Evolutionary conservation across 2,113 vertebrate genomes (phyloP).

Genomic region (Nesoenas mayeri): DNA sequence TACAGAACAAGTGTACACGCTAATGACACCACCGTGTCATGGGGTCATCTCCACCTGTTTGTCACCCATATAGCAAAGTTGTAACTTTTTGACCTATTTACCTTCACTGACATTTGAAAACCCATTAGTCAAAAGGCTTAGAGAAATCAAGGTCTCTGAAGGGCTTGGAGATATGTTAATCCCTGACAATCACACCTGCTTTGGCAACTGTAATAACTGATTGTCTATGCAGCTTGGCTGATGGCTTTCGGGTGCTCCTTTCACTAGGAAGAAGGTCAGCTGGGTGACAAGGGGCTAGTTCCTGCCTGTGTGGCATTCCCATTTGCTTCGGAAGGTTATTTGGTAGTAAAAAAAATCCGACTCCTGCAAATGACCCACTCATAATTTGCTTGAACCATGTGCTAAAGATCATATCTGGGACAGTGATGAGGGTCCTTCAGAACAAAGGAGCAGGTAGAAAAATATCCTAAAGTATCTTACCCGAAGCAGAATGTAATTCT

Average conservation of each 20-base stretch:
- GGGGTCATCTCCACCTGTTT: constrained; percentile 83
- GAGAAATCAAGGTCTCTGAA: constrained; percentile 73
- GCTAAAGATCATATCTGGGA: constrained; percentile 62
- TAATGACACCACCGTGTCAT: constrained; percentile 75
- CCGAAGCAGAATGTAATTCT: constrained; percentile 47
- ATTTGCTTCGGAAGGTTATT: constrained; percentile 72
- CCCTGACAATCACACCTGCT: constrained; percentile 86
- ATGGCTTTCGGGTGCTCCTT: constrained; percentile 74
- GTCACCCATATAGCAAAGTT: constrained; percentile 73
- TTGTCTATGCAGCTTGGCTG: constrained; percentile 83
- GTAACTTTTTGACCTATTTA: constrained; percentile 86
- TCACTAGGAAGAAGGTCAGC: constrained; percentile 77
- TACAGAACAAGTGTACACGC: constrained; percentile 70
- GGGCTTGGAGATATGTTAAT: constrained; percentile 81
- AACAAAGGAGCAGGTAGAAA: constrained; percentile 18
- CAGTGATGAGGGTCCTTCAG: neutral
- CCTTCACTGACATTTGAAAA: constrained; percentile 81
- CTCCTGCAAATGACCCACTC: constrained; percentile 71
- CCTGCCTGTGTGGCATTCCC: constrained; percentile 81
- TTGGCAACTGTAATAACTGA: constrained; percentile 90
- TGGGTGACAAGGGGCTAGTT: constrained; percentile 75
- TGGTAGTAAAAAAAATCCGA: constrained; percentile 60
- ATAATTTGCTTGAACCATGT: constrained; percentile 70
- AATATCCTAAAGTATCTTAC: constrained; percentile 61
- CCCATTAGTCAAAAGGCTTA: constrained; percentile 81